Evolutionary conservation across 2,113 vertebrate species (phyloP), one percentile per base, ranked within the genome.

Genomic region (Triplophysa tibetana): DNA sequence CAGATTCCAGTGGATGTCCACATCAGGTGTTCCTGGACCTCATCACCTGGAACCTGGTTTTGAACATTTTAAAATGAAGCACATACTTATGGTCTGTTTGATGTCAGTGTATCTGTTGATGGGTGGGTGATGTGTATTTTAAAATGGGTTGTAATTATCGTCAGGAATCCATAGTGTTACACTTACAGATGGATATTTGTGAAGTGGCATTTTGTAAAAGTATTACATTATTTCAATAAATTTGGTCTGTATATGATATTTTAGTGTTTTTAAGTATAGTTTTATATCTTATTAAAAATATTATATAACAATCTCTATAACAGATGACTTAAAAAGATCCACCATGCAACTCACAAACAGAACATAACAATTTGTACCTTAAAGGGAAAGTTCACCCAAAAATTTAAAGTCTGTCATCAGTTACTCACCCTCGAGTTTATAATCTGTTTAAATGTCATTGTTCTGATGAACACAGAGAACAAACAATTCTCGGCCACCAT

Each of bases 181-280:
- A 81, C 65, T 64, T 89, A 86, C 84, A 88, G 84, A 86, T 78
- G 87, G 84, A 88, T 88, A 69, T 86, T 87, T 91, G 88, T 90
- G 84, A 52, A 87, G 85, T 90, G 87, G 89, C 82, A 69, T 90
- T 92, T 92, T 92, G 88, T 91, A 91, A 92, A 91, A 91, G 88
- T 89, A 87, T 89, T 89, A 85, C 88, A 80, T 91, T 77, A 89
- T 90, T 92, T 92, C 86, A 93, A 89, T 93, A 92, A 91, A 93
- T 83, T 85, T 88, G 82, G 69, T 90, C 86, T 82, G 88, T 88
- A 87, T 89, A 89, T 70, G 86, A 81, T 68, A 77, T 64, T 79
- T 79, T 80, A 19, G 50, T 58, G 26, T 45, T 43, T 80, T 7
- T 38, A 38, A 38, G 33, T 38, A 38, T 8, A 7, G 33, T 38